These are phyloP conservation scores for Spinus olivaceus DNA, from an alignment of 2,797 vertebrate genomes.

Conservation along the genomic window DNA sequence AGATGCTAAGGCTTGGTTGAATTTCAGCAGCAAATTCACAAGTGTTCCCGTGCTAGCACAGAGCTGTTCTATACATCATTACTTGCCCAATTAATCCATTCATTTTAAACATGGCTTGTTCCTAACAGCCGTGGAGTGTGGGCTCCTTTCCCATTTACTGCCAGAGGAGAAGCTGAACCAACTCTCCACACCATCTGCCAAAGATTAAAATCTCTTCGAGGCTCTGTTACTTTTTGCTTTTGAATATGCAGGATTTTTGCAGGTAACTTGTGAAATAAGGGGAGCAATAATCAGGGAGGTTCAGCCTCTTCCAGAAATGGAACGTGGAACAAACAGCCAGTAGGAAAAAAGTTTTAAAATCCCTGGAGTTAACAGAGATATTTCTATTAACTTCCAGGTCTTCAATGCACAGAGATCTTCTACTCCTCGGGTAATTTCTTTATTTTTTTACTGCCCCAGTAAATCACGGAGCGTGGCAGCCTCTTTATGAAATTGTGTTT, in stretches of 20 bases:
- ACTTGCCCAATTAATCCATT: constrained; percentile 58
- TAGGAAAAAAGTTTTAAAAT: neutral
- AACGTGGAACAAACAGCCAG: neutral
- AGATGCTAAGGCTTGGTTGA: constrained; percentile 17
- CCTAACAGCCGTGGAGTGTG: constrained; percentile 29
- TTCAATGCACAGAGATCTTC: neutral
- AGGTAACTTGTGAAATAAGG: neutral
- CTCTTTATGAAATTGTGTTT: constrained; percentile 34
- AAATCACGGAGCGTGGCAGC: neutral
- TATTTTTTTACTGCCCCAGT: constrained; percentile 41
- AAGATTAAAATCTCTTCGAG: constrained; percentile 16
- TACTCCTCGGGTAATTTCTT: neutral
- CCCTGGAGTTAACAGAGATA: neutral
- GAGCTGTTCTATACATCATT: constrained; percentile 43
- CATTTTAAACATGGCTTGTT: constrained; percentile 36
- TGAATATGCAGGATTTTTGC: neutral
- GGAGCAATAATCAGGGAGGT: neutral
- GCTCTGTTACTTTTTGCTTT: neutral
- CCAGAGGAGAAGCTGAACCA: constrained; percentile 42
- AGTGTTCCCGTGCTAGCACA: neutral
- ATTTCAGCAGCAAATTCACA: neutral
- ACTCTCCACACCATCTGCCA: constrained; percentile 44
- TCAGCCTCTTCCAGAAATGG: neutral
- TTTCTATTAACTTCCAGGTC: constrained; percentile 28
- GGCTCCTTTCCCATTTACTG: constrained; percentile 34